phyloP scores from a whole-genome alignment of 2,888 invertebrate genomes.

The Esperia sulphurella region DNA sequence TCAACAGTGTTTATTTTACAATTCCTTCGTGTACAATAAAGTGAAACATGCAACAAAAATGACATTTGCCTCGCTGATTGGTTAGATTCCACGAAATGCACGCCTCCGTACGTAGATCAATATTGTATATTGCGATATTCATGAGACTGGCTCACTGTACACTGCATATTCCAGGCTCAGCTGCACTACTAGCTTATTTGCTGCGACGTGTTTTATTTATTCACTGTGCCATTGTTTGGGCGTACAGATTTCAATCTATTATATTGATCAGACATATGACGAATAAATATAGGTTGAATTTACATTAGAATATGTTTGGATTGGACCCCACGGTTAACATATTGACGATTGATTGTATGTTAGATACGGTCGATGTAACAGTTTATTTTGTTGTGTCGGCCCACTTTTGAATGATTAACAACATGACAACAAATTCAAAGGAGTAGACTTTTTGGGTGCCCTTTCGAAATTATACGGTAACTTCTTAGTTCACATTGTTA shows the following conservation, averaged over 20 bases:
- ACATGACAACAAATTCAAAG: too few species aligned
- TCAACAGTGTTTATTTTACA: neutral
- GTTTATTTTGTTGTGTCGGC: too few species aligned
- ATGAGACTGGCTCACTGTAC: slow-evolving; percentile 35
- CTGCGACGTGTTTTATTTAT: slow-evolving; percentile 3
- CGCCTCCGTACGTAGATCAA: slow-evolving; percentile 38
- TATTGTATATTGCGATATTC: slow-evolving; percentile 50
- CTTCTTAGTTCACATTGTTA: neutral
- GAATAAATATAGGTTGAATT: neutral
- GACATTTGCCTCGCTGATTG: slow-evolving; percentile 15
- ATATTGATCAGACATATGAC: neutral
- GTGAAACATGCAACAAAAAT: slow-evolving; percentile 16
- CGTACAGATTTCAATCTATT: slow-evolving; percentile 3
- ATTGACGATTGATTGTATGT: too few species aligned
- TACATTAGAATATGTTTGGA: neutral
- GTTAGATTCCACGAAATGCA: slow-evolving; percentile 29
- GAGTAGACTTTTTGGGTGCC: too few species aligned
- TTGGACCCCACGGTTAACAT: neutral
- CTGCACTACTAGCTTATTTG: slow-evolving; percentile 27
- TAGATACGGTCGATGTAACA: neutral
- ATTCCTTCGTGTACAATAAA: slow-evolving; percentile 7
- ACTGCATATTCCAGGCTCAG: slow-evolving; percentile 17
- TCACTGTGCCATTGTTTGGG: slow-evolving; percentile 6
- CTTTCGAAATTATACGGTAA: too few species aligned
- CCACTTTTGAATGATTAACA: too few species aligned